Evolutionary conservation across 2,888 invertebrate genomes (phyloP), one percentile per base, ranked within the genome.

Genomic region (Hylaea fasciaria): DNA sequence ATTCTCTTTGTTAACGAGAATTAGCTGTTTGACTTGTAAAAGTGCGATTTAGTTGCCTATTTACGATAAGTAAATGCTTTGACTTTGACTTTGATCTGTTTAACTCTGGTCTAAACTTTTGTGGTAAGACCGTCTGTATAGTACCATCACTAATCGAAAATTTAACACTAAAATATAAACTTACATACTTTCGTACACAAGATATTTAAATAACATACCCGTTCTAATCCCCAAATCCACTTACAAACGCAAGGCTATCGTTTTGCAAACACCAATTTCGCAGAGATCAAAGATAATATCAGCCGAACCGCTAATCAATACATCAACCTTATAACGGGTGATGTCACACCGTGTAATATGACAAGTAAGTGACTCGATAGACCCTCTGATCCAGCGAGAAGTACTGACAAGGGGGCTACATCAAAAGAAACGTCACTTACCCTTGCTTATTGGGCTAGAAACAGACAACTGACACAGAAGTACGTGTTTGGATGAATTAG

Each of bases 251-350:
- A 35, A 40, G 28, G 35, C 43, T 59, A 59, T 60, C 45, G 14
- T 50, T 41, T 54, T 54, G 46, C 59, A 45, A 50, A 54, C 54
- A 50, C 9, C 50, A 50, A 60, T 54, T 53, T 54, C 43, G 3
- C 28, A 35, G 12, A 53, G 50, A 60, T 60, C 59, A 46, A 60
- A 60, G 54, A 50, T 54, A 59, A 53, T 49, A 54, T 60, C 35
- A 29, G 46, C 35, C 41, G 50, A 54, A 50, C 54, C 53, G 48
- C 29, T 50, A 60, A 54, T 60, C 59, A 59, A 59, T 59, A 53
- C 39, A 60, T 50, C 48, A 40, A 45, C 53, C 53, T 53, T 49
- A 48, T 54, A 49, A 44, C 22, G 58, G 50, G 44, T 45, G 48
- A 48, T 59, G 49, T 60, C 45, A 39, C 49, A 45, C 44, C 40